A percentile compares a stretch with the other conserved stretches of the same genome.
Evolutionary conservation across 1,140 invertebrate genomes (phyloP).

Genomic region (Carposina sasakii): DNA sequence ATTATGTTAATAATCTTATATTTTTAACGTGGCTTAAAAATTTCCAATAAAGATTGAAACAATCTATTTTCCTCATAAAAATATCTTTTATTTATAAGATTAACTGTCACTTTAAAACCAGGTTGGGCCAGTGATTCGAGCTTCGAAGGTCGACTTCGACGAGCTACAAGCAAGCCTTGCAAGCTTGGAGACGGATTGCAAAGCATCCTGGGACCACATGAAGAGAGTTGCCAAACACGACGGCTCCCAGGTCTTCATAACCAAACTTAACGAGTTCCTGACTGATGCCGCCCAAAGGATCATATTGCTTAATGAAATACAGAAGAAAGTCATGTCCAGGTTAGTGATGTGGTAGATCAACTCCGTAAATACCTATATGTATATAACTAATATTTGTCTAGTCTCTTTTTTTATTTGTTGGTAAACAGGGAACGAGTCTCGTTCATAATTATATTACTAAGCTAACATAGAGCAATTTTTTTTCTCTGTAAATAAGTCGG

Average conservation of each 20-base stretch:
- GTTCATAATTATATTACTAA: too few species aligned
- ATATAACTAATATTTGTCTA: too few species aligned
- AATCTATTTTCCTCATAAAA: too few species aligned
- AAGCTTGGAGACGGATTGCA: constrained; percentile 95
- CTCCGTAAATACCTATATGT: too few species aligned
- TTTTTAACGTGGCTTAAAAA: too few species aligned
- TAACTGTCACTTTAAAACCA: constrained; percentile 61
- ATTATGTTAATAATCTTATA: too few species aligned
- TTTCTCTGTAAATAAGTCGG: too few species aligned
- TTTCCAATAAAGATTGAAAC: too few species aligned
- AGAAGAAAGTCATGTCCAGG: constrained; percentile 92
- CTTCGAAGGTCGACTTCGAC: constrained; percentile 95
- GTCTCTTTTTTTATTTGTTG: too few species aligned
- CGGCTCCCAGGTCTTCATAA: constrained; percentile 89
- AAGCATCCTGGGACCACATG: constrained; percentile 97
- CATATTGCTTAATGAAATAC: constrained; percentile 92
- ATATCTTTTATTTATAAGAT: too few species aligned
- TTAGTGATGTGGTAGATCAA: constrained; percentile 57
- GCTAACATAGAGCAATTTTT: too few species aligned
- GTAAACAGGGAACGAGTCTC: too few species aligned
- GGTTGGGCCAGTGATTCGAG: constrained; percentile 93
- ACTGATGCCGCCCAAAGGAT: constrained; percentile 97
- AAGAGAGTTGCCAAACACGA: constrained; percentile 97
- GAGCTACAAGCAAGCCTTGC: constrained; percentile 88
- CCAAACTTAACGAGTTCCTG: constrained; percentile 96